A percentile compares a stretch with the other conserved stretches of the same genome.
These are phyloP conservation scores for Chionoecetes opilio DNA, from an alignment of 1,140 invertebrate species.

Conservation along the genomic window DNA sequence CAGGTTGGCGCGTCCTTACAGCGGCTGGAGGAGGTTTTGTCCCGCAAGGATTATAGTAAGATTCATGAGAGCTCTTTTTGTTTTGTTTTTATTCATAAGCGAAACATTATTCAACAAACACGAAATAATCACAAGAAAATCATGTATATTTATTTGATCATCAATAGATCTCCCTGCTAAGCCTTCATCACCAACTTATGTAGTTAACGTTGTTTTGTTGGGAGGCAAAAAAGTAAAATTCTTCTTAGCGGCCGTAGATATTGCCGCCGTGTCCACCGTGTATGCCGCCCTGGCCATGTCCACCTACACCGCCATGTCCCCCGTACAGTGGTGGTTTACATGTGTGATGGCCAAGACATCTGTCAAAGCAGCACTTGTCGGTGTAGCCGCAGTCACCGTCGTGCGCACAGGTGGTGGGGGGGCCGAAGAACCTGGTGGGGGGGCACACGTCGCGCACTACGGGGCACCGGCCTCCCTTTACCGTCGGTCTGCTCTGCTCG, in stretches of 20 bases:
- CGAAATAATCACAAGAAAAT: too few relatives aligned
- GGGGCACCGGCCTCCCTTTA: constrained; percentile 41
- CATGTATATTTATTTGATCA: too few relatives aligned
- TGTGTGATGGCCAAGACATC: constrained; percentile 37
- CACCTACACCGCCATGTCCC: background rate
- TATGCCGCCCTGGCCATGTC: background rate
- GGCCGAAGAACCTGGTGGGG: background rate
- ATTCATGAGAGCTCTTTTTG: too few relatives aligned
- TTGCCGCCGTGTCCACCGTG: background rate
- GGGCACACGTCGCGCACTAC: background rate
- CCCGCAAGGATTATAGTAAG: too few relatives aligned
- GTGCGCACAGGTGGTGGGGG: constrained; percentile 5
- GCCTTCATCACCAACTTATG: too few relatives aligned
- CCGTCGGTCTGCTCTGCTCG: background rate
- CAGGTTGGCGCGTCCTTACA: too few relatives aligned
- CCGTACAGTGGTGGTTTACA: constrained; percentile 46
- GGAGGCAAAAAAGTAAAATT: too few relatives aligned
- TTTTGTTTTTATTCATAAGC: too few relatives aligned
- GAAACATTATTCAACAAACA: too few relatives aligned
- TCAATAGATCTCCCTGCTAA: too few relatives aligned
- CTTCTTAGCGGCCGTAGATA: background rate
- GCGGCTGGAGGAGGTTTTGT: too few relatives aligned
- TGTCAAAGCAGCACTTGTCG: constrained; percentile 65
- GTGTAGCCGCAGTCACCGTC: constrained; percentile 42
- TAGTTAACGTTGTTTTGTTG: too few relatives aligned